Conservation (phyloP, 2,797 vertebrate genomes). For the Propithecus deckenii region DNA sequence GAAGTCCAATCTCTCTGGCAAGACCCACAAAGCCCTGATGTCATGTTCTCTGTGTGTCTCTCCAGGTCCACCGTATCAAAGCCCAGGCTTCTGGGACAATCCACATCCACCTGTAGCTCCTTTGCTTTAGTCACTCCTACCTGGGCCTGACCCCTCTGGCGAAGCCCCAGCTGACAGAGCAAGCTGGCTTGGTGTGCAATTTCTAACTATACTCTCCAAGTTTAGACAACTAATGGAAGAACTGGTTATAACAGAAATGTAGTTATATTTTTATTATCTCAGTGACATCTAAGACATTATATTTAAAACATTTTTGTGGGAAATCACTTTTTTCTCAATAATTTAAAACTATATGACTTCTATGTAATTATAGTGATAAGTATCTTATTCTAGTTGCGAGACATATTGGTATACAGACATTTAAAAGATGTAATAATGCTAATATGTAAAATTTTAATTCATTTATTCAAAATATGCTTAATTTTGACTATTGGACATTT, state of each 20-base stretch:
- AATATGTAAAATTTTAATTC: not conserved
- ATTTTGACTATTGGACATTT: not conserved
- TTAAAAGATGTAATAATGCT: not conserved
- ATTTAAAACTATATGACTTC: not conserved
- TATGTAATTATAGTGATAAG: not conserved
- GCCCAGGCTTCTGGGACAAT: not conserved
- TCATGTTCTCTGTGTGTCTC: not conserved
- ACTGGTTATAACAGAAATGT: not conserved
- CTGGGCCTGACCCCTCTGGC: not conserved
- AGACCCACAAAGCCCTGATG: not conserved
- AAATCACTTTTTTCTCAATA: not conserved
- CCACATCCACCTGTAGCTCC: not conserved
- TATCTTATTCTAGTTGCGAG: not conserved
- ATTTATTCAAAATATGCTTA: slow-evolving; percentile 15
- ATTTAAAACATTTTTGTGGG: not conserved
- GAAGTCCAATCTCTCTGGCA: not conserved
- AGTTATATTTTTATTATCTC: not conserved
- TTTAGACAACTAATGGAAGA: not conserved
- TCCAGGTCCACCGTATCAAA: not conserved
- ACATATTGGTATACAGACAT: not conserved
- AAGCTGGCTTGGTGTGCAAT: not conserved
- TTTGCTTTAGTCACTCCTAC: not conserved
- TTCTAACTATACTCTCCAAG: not conserved
- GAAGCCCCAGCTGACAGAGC: not conserved
- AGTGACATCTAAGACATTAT: not conserved